These are phyloP conservation scores for Protobothrops mucrosquamatus DNA, from an alignment of 2,113 vertebrate genomes.

Conservation along the genomic window DNA sequence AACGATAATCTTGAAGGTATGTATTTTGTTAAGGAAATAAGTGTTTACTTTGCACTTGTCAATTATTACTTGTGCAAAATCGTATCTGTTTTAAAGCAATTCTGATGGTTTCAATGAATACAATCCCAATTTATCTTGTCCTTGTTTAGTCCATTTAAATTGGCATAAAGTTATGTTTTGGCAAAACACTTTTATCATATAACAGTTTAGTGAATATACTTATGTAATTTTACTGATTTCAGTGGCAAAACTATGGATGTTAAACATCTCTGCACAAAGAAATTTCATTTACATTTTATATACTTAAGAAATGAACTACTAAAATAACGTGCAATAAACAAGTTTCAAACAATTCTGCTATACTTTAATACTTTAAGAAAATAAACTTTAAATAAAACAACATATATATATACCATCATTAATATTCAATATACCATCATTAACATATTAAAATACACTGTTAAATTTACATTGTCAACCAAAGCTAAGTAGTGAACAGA, in stretches of 20 bases:
- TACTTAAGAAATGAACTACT: constrained; percentile 17
- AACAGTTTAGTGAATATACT: background rate
- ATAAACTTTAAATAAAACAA: constrained; percentile 83
- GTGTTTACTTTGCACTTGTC: background rate
- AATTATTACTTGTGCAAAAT: background rate
- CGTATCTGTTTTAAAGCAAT: background rate
- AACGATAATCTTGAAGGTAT: background rate
- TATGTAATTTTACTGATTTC: background rate
- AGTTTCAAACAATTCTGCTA: constrained; percentile 73
- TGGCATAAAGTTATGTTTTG: background rate
- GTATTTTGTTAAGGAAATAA: background rate
- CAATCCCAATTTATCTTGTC: background rate
- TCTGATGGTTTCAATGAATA: background rate
- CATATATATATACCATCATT: constrained; percentile 51
- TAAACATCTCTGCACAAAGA: background rate
- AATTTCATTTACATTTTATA: background rate
- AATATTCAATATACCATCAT: constrained; percentile 68
- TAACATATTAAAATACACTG: constrained; percentile 66
- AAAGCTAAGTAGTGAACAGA: constrained; percentile 62
- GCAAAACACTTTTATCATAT: background rate
- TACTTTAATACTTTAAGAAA: constrained; percentile 78
- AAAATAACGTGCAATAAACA: constrained; percentile 64
- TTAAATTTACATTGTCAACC: constrained; percentile 64
- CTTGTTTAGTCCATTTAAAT: background rate
- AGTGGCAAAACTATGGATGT: background rate